Evolutionary conservation across 1,140 invertebrate genomes (phyloP), one percentile per base, ranked within the genome.

Genomic region (Orchestia grillus): DNA sequence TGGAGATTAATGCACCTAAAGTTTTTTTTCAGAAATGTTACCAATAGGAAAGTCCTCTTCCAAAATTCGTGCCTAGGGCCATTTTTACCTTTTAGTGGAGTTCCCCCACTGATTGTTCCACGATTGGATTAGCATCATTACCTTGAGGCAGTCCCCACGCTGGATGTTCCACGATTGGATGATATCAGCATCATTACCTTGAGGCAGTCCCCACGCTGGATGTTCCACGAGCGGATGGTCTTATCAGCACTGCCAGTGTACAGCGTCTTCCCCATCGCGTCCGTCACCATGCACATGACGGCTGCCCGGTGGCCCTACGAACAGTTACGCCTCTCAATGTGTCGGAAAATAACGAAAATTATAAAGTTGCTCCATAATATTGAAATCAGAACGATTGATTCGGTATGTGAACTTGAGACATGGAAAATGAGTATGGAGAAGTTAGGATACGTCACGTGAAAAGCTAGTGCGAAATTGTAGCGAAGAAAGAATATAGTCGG

Each of bases 231-330:
- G n/a, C 97, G 97, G 45, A 98, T 97, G 3, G 97, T 97, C 95
- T 97, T 97, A 96, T 98, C 98, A 36, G 97, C 97, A 96, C 97
- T 97, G 96, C 97, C 97, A 16, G 98, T 98, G 96, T 97, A 98
- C 6, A 98, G 97, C 36, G 97, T 97, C 95, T 97, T 97, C 15
- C 97, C 97, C 23, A 97, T 96, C 0, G 97, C 96, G 97, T 98
- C 98, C 0, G 97, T 97, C 8, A 97, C 97, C 97, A 98, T 97
- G 96, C 97, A 98, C 45, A 97, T 98, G 47, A 98, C 97, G 36
- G 98, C 97, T 0, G 97, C 97, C 28, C 97, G 97, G 96, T 98
- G 98, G 28, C 97, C 97, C 44, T 97, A 42, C 41, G 3, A 91
- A 42, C 41, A 28, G 41, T 91, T 16, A 91, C 88, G 4, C 6